Conservation (phyloP, 2,797 vertebrate species). For the Sebastiscus tertius region DNA sequence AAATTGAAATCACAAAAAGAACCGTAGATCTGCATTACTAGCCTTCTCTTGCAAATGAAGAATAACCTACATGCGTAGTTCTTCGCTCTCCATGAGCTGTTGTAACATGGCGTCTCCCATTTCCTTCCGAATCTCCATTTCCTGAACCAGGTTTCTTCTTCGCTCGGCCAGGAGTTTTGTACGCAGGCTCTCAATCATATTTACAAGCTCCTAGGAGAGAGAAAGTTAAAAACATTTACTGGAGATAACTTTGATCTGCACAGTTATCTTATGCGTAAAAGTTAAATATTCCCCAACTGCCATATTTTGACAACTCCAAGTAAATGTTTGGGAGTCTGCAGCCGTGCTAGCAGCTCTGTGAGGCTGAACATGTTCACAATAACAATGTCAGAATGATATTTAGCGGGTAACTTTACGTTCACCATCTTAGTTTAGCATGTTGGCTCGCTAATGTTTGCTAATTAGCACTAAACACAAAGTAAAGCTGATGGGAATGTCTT, state of each 20-base stretch:
- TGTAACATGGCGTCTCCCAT: slow-evolving; percentile 92
- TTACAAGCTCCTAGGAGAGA: slow-evolving; percentile 83
- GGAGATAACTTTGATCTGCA: not conserved
- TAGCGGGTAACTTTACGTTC: not conserved
- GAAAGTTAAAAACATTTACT: not conserved
- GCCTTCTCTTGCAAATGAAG: not conserved
- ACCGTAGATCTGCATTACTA: not conserved
- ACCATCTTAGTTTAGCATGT: not conserved
- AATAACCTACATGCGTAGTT: slow-evolving; percentile 82
- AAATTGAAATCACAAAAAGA: not conserved
- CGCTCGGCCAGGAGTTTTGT: slow-evolving; percentile 85
- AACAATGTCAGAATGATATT: not conserved
- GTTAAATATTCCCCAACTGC: not conserved
- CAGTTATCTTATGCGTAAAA: not conserved
- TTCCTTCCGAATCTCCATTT: slow-evolving; percentile 91
- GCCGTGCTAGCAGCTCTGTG: not conserved
- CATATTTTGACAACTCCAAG: not conserved
- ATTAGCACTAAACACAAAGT: not conserved
- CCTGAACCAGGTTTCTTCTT: slow-evolving; percentile 85
- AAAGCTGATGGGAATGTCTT: not conserved
- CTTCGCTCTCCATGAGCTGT: slow-evolving; percentile 89
- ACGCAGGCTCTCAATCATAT: slow-evolving; percentile 83
- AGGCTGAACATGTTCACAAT: not conserved
- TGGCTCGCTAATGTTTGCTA: not conserved
- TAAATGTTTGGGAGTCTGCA: not conserved